Percentiles rank a stretch among this genome's conserved stretches.
These are phyloP conservation scores for Lerista edwardsae DNA, from an alignment of 2,797 vertebrate species.

Conservation along the genomic window DNA sequence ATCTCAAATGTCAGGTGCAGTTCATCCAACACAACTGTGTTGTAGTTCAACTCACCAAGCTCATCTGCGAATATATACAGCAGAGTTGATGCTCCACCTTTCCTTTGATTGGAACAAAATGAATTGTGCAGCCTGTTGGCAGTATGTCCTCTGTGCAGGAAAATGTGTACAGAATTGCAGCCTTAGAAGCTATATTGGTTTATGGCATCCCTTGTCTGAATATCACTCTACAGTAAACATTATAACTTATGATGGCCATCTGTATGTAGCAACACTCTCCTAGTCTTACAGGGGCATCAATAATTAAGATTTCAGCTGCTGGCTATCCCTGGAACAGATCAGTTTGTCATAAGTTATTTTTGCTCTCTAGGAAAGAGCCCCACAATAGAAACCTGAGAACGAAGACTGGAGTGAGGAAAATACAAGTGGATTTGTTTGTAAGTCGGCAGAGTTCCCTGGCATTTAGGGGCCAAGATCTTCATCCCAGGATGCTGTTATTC, in stretches of 20 bases:
- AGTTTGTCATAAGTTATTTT: background rate
- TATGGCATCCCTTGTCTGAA: background rate
- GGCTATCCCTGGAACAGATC: background rate
- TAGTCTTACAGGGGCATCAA: slow-evolving; percentile 5
- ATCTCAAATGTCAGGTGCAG: background rate
- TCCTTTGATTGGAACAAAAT: background rate
- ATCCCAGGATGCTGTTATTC: background rate
- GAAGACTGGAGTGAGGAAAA: background rate
- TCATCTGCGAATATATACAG: background rate
- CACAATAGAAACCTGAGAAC: background rate
- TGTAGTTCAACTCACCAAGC: background rate
- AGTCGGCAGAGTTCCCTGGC: background rate
- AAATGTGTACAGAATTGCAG: background rate
- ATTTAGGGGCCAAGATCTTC: background rate
- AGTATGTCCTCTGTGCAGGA: too few species aligned
- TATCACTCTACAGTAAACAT: background rate
- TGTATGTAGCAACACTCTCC: slow-evolving; percentile 2
- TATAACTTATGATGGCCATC: background rate
- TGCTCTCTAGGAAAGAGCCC: background rate
- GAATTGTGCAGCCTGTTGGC: background rate
- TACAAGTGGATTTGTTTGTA: background rate
- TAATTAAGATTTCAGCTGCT: slow-evolving; percentile 14
- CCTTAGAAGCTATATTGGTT: background rate
- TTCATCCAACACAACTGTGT: background rate
- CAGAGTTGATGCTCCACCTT: background rate